phyloP scores from a whole-genome alignment of 1,140 invertebrate genomes.

The Agrilus planipennis region DNA sequence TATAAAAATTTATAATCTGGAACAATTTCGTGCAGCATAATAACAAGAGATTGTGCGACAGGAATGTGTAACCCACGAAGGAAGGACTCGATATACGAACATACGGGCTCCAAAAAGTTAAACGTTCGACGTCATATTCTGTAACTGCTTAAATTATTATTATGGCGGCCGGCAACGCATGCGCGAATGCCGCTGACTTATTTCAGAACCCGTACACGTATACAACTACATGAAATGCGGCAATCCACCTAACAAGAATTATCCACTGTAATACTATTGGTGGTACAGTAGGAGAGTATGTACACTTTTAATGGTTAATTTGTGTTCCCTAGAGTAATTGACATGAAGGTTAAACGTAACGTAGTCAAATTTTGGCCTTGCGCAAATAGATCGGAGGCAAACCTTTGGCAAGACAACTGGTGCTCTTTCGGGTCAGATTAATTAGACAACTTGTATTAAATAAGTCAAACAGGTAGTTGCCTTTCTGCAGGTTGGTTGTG shows the following conservation, averaged over 20 bases:
- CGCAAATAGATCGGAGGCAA: too few relatives aligned
- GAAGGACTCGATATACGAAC: constrained; percentile 8
- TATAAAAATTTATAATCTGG: constrained; percentile 26
- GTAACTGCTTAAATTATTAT: too few relatives aligned
- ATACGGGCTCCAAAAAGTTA: too few relatives aligned
- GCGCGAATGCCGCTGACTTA: too few relatives aligned
- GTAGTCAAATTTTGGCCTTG: constrained; percentile 22
- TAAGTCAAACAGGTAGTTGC: too few relatives aligned
- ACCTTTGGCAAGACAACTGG: too few relatives aligned
- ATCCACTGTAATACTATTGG: constrained; percentile 9
- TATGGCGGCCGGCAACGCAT: too few relatives aligned
- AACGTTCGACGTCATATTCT: too few relatives aligned
- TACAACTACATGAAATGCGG: too few relatives aligned
- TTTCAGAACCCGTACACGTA: too few relatives aligned
- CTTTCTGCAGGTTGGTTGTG: too few relatives aligned
- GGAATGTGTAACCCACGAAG: constrained; percentile 12
- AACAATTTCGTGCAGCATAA: constrained; percentile 15
- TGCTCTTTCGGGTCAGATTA: too few relatives aligned
- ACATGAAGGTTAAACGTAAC: constrained; percentile 36
- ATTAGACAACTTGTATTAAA: not conserved
- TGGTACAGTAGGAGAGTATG: constrained; percentile 14
- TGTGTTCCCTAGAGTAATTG: constrained; percentile 38
- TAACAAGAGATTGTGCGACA: constrained; percentile 20
- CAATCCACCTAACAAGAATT: constrained; percentile 6
- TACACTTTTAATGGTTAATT: constrained; percentile 30